Evolutionary conservation across 2,797 vertebrate species (phyloP).

Genomic region (Threskiornis aethiopicus): DNA sequence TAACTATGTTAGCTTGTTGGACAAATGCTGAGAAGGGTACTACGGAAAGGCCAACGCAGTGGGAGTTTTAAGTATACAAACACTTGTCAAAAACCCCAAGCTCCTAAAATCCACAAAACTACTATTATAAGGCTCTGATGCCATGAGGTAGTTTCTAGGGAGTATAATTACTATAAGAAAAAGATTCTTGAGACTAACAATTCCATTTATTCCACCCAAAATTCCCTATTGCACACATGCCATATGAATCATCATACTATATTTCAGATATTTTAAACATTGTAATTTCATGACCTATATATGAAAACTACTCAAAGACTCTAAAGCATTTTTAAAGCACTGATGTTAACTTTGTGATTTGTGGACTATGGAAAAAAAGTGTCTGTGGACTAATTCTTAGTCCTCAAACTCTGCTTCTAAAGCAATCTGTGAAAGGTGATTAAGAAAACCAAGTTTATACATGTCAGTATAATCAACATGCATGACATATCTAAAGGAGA

Average conservation of each 20-base stretch:
- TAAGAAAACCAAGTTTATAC: not conserved
- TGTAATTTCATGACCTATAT: not conserved
- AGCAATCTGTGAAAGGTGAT: not conserved
- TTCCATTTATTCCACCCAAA: not conserved
- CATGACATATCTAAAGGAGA: not conserved
- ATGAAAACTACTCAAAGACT: not conserved
- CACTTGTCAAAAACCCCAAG: slow-evolving; percentile 10
- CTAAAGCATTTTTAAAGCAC: not conserved
- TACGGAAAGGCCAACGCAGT: not conserved
- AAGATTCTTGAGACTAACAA: not conserved
- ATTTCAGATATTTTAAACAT: not conserved
- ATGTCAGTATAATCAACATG: not conserved
- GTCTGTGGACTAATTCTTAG: not conserved
- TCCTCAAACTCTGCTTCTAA: not conserved
- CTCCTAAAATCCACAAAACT: slow-evolving; percentile 27
- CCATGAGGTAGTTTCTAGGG: not conserved
- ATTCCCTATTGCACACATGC: not conserved
- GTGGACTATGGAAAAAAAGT: not conserved
- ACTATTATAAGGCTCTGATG: not conserved
- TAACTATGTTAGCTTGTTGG: not conserved
- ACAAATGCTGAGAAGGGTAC: slow-evolving; percentile 38
- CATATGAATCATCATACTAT: not conserved
- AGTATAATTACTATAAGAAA: slow-evolving; percentile 1
- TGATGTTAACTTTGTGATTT: not conserved
- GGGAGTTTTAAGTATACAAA: slow-evolving; percentile 38